phyloP scores from a whole-genome alignment of 1,140 invertebrate genomes.

The Eumeta japonica region DNA sequence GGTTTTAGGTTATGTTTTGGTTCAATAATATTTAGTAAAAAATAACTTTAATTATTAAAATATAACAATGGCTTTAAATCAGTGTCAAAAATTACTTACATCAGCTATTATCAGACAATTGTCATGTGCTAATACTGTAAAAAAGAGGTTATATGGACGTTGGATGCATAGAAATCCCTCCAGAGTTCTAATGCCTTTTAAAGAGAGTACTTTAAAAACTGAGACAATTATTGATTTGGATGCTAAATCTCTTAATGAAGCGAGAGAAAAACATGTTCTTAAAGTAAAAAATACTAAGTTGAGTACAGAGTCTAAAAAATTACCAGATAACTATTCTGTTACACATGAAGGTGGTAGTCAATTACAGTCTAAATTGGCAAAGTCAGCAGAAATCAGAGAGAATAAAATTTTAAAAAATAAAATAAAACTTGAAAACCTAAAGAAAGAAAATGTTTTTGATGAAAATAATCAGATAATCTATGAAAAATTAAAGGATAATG shows the following conservation, averaged over 20 bases:
- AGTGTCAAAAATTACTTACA: too few species aligned
- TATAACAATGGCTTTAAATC: too few species aligned
- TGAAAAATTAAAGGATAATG: constrained; percentile 58
- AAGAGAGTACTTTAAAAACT: constrained; percentile 30
- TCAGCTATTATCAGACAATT: too few species aligned
- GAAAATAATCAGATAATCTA: constrained; percentile 55
- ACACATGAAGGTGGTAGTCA: not conserved
- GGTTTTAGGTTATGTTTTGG: too few species aligned
- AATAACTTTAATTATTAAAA: too few species aligned
- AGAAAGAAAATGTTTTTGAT: constrained; percentile 54
- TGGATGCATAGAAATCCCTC: constrained; percentile 40
- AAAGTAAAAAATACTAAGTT: constrained; percentile 8
- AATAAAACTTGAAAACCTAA: constrained; percentile 35
- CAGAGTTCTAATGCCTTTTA: constrained; percentile 37
- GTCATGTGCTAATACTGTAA: too few species aligned
- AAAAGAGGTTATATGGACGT: constrained; percentile 35
- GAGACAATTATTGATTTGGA: constrained; percentile 42
- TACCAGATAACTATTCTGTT: not conserved
- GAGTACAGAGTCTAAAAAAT: constrained; percentile 4
- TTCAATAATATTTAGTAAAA: too few species aligned
- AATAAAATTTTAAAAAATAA: constrained; percentile 29
- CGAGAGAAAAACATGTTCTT: constrained; percentile 9
- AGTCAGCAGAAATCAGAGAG: constrained; percentile 27
- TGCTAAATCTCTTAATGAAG: constrained; percentile 16
- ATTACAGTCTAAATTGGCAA: constrained; percentile 9